phyloP scores from a whole-genome alignment of 2,888 invertebrate species.

The Xylota segnis region DNA sequence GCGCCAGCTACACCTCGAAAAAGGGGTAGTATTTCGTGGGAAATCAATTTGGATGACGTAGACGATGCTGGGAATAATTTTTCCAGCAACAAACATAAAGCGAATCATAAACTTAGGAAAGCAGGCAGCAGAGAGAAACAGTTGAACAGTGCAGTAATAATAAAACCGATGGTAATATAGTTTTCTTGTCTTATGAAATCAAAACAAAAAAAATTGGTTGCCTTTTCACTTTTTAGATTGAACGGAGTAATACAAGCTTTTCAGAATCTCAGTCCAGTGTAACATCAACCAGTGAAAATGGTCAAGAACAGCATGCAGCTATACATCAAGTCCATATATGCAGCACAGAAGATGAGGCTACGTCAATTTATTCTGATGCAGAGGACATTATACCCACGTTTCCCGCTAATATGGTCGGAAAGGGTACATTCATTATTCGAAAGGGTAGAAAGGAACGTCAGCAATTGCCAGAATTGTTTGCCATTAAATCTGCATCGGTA shows the following conservation, averaged over 20 bases:
- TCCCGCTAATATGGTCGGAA: slow-evolving; percentile 85
- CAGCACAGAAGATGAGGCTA: slow-evolving; percentile 88
- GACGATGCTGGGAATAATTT: slow-evolving; percentile 53
- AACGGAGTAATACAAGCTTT: slow-evolving; percentile 55
- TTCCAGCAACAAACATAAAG: slow-evolving; percentile 48
- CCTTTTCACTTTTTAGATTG: slow-evolving; percentile 36
- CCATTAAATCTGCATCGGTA: slow-evolving; percentile 85
- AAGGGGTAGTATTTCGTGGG: slow-evolving; percentile 94
- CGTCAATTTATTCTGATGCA: slow-evolving; percentile 89
- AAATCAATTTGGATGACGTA: slow-evolving; percentile 90
- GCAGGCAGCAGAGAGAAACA: slow-evolving; percentile 57
- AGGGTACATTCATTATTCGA: slow-evolving; percentile 93
- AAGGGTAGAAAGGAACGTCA: slow-evolving; percentile 90
- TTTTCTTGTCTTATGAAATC: not conserved
- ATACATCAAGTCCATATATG: slow-evolving; percentile 86
- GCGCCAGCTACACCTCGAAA: slow-evolving; percentile 88
- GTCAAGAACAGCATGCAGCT: slow-evolving; percentile 58
- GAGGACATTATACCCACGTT: slow-evolving; percentile 80
- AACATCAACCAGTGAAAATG: slow-evolving; percentile 87
- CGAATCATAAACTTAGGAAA: slow-evolving; percentile 59
- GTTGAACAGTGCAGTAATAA: slow-evolving; percentile 45
- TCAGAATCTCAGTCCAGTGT: slow-evolving; percentile 87
- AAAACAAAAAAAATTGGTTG: not conserved
- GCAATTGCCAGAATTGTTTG: slow-evolving; percentile 86
- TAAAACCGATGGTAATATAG: slow-evolving; percentile 69